Base-by-base conservation (phyloP, 2,888 invertebrate species). In the Ceratothoa steindachneri region DNA sequence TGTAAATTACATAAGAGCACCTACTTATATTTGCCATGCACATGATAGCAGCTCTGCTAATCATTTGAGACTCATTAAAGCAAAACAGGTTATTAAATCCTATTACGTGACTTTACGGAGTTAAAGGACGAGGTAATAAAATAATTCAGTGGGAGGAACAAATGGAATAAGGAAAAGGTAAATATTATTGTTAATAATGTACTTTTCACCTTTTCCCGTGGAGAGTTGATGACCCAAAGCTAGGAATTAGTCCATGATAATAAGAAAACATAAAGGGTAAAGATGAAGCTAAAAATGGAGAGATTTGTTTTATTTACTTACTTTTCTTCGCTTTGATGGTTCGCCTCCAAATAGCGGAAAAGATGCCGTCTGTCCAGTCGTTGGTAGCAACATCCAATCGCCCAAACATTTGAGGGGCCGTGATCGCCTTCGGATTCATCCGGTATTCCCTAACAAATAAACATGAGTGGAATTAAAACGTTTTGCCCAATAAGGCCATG, bases 361-460 rank as follows among this genome's bases (percentile, higher is more conserved):
- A 97, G 82, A 97, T 96, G 4, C 97, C 97, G 84, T 97, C 97
- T 0, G 97, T 97, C 97, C 97, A 97, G 83, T 97, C 97, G 83
- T 97, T 97, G 0, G 97, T 97, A 1, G 97, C 96, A 0, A 97
- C 97, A 83, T 97, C 97, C 27, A 97, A 86, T 30, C 95, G 89
- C 0, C 97, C 97, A 84, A 97, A 97, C 97, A 97, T 97, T 87
- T 97, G 97, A 0, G 96, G 90, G 0, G 97, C 93, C 15, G 97
- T 97, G 82, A 97, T 97, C 19, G 97, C 93, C 86, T 97, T 97
- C 0, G 97, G 97, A 85, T 97, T 97, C 97, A 97, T 97, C 80
- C 97, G 87, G 95, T 97, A 95, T 87, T 97, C 97, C 81, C 92
- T 89, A 81, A 24, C n/a, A n/a, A n/a, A n/a, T n/a, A n/a, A n/a